A percentile compares a stretch with the other conserved stretches of the same genome.
These are phyloP conservation scores for Oplegnathus fasciatus DNA, from an alignment of 2,113 vertebrate genomes.

Conservation along the genomic window DNA sequence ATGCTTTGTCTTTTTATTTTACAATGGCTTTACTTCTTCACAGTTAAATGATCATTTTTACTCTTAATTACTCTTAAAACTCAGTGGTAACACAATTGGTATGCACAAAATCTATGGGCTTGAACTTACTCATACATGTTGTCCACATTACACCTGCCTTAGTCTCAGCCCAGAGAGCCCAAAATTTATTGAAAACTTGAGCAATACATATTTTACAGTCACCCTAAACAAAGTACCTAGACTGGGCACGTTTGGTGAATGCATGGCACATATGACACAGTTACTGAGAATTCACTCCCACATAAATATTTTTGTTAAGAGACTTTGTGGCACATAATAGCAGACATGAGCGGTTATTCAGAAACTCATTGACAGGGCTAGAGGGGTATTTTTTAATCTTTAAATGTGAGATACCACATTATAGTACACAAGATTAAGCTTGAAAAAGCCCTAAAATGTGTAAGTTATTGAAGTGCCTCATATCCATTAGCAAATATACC, in stretches of 20 bases:
- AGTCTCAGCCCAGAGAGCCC: background rate
- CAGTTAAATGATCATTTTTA: background rate
- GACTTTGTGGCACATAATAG: background rate
- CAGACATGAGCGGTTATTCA: background rate
- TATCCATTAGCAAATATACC: constrained; percentile 17
- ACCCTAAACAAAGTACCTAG: background rate
- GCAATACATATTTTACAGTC: background rate
- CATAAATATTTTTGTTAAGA: background rate
- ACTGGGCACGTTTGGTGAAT: constrained; percentile 3
- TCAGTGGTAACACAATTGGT: background rate
- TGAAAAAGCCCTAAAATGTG: background rate
- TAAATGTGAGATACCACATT: background rate
- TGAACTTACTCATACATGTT: constrained; percentile 20
- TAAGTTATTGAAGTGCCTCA: constrained; percentile 38
- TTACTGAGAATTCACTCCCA: background rate
- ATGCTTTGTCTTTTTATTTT: constrained; percentile 60
- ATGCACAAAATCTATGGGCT: constrained; percentile 10
- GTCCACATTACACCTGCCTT: constrained; percentile 25
- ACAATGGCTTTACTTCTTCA: constrained; percentile 5
- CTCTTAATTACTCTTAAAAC: constrained; percentile 15
- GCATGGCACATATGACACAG: background rate
- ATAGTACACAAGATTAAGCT: background rate
- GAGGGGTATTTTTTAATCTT: constrained; percentile 5
- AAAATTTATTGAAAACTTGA: background rate
- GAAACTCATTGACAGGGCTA: background rate